phyloP scores from a whole-genome alignment of 2,888 invertebrate genomes.

The Acanthopleura granulata region DNA sequence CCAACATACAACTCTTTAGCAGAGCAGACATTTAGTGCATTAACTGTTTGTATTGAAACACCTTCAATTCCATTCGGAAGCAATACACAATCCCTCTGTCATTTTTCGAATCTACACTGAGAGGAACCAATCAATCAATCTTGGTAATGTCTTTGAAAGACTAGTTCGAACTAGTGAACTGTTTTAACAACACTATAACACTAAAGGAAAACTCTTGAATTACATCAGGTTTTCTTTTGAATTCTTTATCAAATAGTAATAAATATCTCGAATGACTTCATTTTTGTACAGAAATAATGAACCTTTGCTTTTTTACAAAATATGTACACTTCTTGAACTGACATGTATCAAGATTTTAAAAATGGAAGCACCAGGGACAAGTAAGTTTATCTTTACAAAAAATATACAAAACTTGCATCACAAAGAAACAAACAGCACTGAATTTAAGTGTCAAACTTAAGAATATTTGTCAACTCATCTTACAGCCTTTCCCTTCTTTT shows the following conservation, averaged over 20 bases:
- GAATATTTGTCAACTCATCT: not conserved
- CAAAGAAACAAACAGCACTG: slow-evolving; percentile 5
- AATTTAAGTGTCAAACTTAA: slow-evolving; percentile 9
- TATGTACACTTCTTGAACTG: slow-evolving; percentile 12
- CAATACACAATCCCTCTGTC: too few species aligned
- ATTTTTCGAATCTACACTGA: too few species aligned
- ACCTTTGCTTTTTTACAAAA: slow-evolving; percentile 7
- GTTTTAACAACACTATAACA: too few species aligned
- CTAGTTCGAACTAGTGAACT: too few species aligned
- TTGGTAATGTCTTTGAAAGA: too few species aligned
- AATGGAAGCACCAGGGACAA: slow-evolving; percentile 18
- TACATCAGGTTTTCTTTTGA: not conserved
- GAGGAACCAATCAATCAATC: too few species aligned
- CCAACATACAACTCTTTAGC: too few species aligned
- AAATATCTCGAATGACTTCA: not conserved
- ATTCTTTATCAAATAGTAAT: slow-evolving; percentile 13
- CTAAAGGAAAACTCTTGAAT: too few species aligned
- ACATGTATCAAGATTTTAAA: not conserved
- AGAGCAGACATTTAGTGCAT: too few species aligned
- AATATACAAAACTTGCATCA: slow-evolving; percentile 16
- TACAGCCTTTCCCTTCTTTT: not conserved
- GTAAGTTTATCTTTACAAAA: slow-evolving; percentile 12
- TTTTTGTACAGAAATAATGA: slow-evolving; percentile 17
- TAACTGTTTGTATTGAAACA: too few species aligned
- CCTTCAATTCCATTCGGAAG: too few species aligned